Base-by-base conservation (phyloP, 2,888 invertebrate species). In the Piscicola geometra region DNA sequence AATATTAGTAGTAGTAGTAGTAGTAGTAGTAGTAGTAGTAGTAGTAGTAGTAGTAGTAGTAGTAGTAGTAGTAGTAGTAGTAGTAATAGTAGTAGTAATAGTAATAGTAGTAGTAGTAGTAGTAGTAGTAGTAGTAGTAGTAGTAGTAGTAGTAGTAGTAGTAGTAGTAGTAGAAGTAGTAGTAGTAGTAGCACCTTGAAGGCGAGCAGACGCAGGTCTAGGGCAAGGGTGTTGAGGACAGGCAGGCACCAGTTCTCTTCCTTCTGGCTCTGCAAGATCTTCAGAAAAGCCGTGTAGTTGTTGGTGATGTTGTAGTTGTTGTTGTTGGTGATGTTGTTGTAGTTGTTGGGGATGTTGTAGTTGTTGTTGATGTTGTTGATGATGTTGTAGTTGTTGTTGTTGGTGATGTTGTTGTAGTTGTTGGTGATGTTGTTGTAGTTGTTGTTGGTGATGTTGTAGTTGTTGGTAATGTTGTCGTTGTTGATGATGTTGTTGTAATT, bases 241-340 rank as follows among this genome's bases (percentile, higher is more conserved):
- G 94, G 93, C n/a, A 99, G 86, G 80, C 92, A 91, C 98, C 98
- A 99, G 85, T 98, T 98, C 82, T 94, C 94, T 81, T 97, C 97
- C 81, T 93, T 94, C 81, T 93, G 91, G 50, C 89, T 87, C 85
- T 94, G 93, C 70, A 98, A 87, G 75, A 94, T 88, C 84, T 92
- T 92, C 0, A 91, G 91, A 68, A 94, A 90, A 0, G 89, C 88
- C 81, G 81, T 85, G 71, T 3, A 21, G 3, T 5, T n/a, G 25
- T 75, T n/a, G n/a, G n/a, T n/a, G n/a, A 30, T 15, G 28, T 78
- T 70, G 78, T 47, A 47, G 9, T 9, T 47, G 50, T 47, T 9
- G 50, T 9, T 47, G 50, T 47, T 9, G 21, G 50, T 47, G 21
- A 15, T 9, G 50, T 47, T 47, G 21, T 47, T 47, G 21, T 47